These are phyloP conservation scores for Scaptomyza pallida DNA, from an alignment of 1,140 invertebrate species.

Conservation along the genomic window DNA sequence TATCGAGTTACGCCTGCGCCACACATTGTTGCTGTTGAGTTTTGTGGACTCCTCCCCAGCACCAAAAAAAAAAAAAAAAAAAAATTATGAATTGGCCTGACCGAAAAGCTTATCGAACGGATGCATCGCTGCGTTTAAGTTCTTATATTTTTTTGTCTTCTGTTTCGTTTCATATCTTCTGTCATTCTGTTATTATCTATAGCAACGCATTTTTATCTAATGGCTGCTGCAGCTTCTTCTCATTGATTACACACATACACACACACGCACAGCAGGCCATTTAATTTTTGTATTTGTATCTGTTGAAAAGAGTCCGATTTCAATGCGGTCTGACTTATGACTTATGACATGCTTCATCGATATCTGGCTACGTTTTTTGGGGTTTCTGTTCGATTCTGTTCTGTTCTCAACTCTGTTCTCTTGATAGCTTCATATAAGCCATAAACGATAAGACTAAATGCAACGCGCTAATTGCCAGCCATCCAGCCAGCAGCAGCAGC, in stretches of 20 bases:
- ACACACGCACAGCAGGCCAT: slow-evolving; percentile 45
- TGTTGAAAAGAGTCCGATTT: slow-evolving; percentile 57
- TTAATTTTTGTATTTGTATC: slow-evolving; percentile 1
- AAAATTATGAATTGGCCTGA: slow-evolving; percentile 64
- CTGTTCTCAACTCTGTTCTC: neutral
- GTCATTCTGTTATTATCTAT: slow-evolving; percentile 59
- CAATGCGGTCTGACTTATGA: slow-evolving; percentile 62
- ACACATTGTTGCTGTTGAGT: slow-evolving; percentile 47
- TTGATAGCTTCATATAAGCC: slow-evolving; percentile 77
- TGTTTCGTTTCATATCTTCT: neutral
- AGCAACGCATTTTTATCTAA: slow-evolving; percentile 71
- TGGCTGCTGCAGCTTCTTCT: slow-evolving; percentile 62
- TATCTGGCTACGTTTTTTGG: slow-evolving; percentile 25
- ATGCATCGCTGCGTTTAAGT: slow-evolving; percentile 66
- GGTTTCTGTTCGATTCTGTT: neutral
- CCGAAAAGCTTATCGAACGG: slow-evolving; percentile 50
- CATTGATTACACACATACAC: slow-evolving; percentile 62
- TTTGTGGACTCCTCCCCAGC: slow-evolving; percentile 25
- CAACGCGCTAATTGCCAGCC: slow-evolving; percentile 66
- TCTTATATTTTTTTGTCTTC: neutral
- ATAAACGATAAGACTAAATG: slow-evolving; percentile 46
- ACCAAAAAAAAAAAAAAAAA: no score
- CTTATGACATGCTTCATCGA: slow-evolving; percentile 55
- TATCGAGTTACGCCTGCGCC: slow-evolving; percentile 75
- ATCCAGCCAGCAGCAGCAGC: neutral